A percentile compares a stretch with the other conserved stretches of the same genome.
Conservation (phyloP, 1,140 invertebrate genomes). For the Geopemphigus sp. region DNA sequence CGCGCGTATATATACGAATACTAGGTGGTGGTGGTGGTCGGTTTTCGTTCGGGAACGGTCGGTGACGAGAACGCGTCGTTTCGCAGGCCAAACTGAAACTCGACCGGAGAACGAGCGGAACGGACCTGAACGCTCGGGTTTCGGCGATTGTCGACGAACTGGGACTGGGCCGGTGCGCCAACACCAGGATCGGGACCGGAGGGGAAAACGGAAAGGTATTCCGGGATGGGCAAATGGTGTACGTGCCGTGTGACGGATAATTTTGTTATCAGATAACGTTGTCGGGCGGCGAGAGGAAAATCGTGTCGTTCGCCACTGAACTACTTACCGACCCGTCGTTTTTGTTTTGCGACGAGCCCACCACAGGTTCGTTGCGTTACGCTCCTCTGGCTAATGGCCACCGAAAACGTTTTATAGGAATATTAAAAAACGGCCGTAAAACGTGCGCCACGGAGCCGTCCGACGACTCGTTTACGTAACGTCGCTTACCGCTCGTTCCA, state of each 20-base stretch:
- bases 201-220: constrained; percentile 39
- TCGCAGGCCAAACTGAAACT: constrained; percentile 75
- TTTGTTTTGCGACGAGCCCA: constrained; percentile 95
- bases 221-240: not conserved
- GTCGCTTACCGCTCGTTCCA: no score
- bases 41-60: no score
- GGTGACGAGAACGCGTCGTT: no score
- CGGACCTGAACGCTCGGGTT: constrained; percentile 66
- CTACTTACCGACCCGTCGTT: constrained; percentile 87
- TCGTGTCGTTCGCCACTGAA: constrained; percentile 90
- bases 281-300: constrained; percentile 90
- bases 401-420: no score
- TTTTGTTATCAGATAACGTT: constrained; percentile 60
- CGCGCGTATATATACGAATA: no score
- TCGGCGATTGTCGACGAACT: constrained; percentile 70
- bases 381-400: no score
- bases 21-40: no score
- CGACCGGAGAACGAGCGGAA: constrained; percentile 63
- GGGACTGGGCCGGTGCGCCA: constrained; percentile 67
- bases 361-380: no score
- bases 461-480: no score
- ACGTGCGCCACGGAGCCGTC: no score
- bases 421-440: no score
- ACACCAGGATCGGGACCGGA: constrained; percentile 70
- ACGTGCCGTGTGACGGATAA: not conserved